A percentile compares a stretch with the other conserved stretches of the same genome.
These are phyloP conservation scores for Rhea americana DNA, from an alignment of 2,113 vertebrate genomes.

Conservation along the genomic window DNA sequence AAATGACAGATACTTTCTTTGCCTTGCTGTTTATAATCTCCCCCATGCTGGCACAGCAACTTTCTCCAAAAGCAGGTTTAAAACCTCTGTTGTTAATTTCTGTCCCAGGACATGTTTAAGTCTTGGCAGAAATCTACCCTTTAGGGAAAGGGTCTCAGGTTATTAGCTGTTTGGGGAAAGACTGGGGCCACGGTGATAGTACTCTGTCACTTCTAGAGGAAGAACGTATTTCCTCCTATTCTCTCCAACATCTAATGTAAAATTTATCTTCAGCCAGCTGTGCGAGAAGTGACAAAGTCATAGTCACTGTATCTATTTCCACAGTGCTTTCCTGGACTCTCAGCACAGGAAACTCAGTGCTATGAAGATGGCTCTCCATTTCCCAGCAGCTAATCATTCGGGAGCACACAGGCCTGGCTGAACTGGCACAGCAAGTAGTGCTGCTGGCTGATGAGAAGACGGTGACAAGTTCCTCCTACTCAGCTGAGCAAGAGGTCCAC, in stretches of 20 bases:
- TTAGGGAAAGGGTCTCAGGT: background rate
- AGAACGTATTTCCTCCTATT: background rate
- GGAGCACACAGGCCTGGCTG: background rate
- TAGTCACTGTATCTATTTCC: background rate
- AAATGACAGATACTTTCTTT: background rate
- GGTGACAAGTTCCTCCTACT: background rate
- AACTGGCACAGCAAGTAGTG: background rate
- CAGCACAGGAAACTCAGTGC: background rate
- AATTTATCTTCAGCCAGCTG: background rate
- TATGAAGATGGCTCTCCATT: background rate
- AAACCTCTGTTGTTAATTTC: background rate
- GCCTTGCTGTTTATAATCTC: background rate
- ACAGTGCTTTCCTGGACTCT: background rate
- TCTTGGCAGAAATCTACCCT: background rate
- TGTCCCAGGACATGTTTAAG: background rate
- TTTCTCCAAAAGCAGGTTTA: background rate
- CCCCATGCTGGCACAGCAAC: background rate
- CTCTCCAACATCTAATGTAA: background rate
- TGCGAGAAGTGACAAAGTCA: background rate
- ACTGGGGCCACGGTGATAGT: background rate
- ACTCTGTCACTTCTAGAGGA: background rate
- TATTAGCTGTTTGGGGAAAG: background rate
- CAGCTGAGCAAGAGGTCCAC: background rate
- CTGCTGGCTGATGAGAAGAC: background rate
- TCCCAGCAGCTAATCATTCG: background rate